Conservation (phyloP, 2,888 invertebrate species). For the Kuschelorhynchus macadamiae region DNA sequence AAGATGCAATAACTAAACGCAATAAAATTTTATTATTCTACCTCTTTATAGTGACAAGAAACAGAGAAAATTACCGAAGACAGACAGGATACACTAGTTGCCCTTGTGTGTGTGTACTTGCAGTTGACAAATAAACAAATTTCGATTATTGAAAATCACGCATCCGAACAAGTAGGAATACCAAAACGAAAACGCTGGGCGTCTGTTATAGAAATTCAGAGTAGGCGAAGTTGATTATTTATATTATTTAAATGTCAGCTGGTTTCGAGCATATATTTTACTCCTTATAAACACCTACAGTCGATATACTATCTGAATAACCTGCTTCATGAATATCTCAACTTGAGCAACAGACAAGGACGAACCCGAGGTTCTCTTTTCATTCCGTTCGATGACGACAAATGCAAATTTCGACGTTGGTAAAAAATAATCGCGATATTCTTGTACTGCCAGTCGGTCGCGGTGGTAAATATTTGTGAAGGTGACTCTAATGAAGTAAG, state of each 20-base stretch:
- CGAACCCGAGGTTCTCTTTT: conserved; percentile 31
- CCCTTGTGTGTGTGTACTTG: too few relatives aligned
- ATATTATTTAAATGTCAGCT: conserved; percentile 67
- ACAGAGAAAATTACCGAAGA: too few relatives aligned
- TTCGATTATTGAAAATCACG: conserved; percentile 3
- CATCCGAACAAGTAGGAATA: conserved; percentile 15
- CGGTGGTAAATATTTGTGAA: conserved; percentile 47
- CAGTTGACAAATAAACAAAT: too few relatives aligned
- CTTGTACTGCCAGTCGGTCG: conserved; percentile 31
- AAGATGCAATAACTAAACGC: too few relatives aligned
- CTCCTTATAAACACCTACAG: conserved; percentile 63
- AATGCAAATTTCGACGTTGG: conserved; percentile 34
- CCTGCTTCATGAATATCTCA: conserved; percentile 52
- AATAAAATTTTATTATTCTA: too few relatives aligned
- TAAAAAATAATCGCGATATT: conserved; percentile 39
- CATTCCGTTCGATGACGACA: conserved; percentile 31
- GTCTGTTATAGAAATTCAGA: conserved; percentile 56
- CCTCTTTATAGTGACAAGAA: too few relatives aligned
- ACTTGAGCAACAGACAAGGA: conserved; percentile 42
- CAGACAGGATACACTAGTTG: too few relatives aligned
- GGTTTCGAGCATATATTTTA: conserved; percentile 65
- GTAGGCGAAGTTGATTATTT: conserved; percentile 64
- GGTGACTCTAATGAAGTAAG: conserved; percentile 45
- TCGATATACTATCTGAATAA: conserved; percentile 56
- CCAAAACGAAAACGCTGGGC: conserved; percentile 41